Evolutionary conservation across 1,140 invertebrate species (phyloP), one percentile per base, ranked within the genome.

Genomic region (Amyelois transitella): DNA sequence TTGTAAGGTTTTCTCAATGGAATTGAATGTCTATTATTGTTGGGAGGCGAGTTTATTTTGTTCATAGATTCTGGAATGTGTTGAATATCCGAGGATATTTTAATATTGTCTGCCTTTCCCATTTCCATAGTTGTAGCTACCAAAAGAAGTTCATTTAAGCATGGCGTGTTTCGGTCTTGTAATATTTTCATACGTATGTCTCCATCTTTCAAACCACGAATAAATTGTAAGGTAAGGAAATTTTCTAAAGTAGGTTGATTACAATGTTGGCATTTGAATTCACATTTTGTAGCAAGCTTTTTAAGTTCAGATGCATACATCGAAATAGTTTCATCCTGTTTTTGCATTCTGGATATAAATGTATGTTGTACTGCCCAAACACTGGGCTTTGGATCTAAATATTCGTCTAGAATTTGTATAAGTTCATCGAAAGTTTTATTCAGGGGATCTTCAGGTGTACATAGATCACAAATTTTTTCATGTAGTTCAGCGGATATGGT

Each of bases 331-430:
- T 58, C 56, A 21, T 53, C 32, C 1, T 44, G 2, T 6, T 52
- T 4, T 38, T 58, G 56, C 2, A 38, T n/a, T 20, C 56, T 38
- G 6, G 43, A 45, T 6, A 58, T 48, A 21, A 58, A 58, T 18
- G 12, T 58, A 38, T 58, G 56, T 52, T 58, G 56, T 14, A 1
- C 18, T 21, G 50, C 49, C 56, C 56, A 58, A 8, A 58, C 22
- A 14, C 56, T 58, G 5, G 56, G 56, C 38, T 52, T 58, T 2
- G 49, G 56, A 19, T 58, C 56, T 2, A 58, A 18, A 17, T 51
- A 57, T 0, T 57, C 17, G 12, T 44, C 32, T 18, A 57, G 17
- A 4, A 57, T 44, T 21, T 51, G n/a, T 7, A 19, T 19, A 1
- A 57, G 24, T 5, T 25, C 38, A 8, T 57, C 20, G 17, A 51